A percentile compares a stretch with the other conserved stretches of the same genome.
Conservation (phyloP, 2,888 invertebrate genomes). For the Tanypteryx hageni region DNA sequence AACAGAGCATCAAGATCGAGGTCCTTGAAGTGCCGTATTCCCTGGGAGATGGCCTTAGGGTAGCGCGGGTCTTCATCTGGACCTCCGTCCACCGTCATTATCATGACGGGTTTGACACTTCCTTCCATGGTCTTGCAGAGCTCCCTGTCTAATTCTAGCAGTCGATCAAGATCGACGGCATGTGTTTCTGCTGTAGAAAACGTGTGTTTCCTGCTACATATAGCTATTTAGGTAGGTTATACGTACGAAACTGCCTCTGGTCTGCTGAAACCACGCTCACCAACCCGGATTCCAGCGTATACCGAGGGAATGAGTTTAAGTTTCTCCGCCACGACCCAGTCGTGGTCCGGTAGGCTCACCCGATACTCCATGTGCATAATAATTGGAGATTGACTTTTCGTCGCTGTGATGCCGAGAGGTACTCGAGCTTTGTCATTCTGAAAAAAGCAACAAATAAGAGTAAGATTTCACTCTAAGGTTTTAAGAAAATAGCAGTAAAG, state of each 20-base stretch:
- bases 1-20: constrained; percentile 71
- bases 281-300: neutral
- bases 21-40: constrained; percentile 70
- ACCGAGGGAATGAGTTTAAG: too few species aligned
- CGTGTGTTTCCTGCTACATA: neutral
- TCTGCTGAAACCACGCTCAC: neutral
- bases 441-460: too few species aligned
- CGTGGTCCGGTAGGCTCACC: neutral
- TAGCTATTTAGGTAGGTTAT: neutral
- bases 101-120: neutral
- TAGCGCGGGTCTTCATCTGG: constrained; percentile 71
- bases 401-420: too few species aligned
- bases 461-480: too few species aligned
- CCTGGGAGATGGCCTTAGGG: constrained; percentile 68
- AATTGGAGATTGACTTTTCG: too few species aligned
- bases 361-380: too few species aligned
- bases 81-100: constrained; percentile 58
- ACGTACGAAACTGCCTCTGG: neutral
- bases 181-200: neutral
- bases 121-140: neutral
- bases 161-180: too few species aligned
- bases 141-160: neutral
- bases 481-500: too few species aligned
- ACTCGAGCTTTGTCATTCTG: too few species aligned
- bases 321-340: too few species aligned